These are phyloP conservation scores for Aspidapion aeneum DNA, from an alignment of 2,888 invertebrate species.

Conservation along the genomic window DNA sequence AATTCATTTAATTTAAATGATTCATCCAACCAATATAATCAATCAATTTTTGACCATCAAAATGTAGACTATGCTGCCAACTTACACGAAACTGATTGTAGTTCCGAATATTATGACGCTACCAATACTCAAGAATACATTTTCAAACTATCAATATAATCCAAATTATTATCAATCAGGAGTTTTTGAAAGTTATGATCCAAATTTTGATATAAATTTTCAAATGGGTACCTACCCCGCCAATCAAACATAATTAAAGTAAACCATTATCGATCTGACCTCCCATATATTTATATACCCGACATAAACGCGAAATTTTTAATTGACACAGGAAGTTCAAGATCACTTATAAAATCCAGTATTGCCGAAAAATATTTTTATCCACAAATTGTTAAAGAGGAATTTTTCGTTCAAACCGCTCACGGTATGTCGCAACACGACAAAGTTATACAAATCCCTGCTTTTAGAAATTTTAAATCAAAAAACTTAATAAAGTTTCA, in stretches of 20 bases:
- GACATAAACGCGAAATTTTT: neutral
- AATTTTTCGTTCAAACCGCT: too few relatives aligned
- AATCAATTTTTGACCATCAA: too few relatives aligned
- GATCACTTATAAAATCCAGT: neutral
- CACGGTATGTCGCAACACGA: neutral
- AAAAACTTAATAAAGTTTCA: too few relatives aligned
- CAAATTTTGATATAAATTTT: too few relatives aligned
- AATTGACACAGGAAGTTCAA: neutral
- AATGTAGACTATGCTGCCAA: too few relatives aligned
- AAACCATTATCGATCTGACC: neutral
- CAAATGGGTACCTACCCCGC: neutral
- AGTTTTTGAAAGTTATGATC: neutral
- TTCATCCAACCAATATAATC: too few relatives aligned
- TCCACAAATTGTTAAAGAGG: too few relatives aligned
- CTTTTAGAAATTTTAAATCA: neutral
- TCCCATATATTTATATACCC: neutral
- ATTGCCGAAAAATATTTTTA: neutral
- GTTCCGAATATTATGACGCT: too few relatives aligned
- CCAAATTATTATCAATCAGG: neutral
- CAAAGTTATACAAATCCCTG: neutral
- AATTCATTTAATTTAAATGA: too few relatives aligned
- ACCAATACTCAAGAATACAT: too few relatives aligned
- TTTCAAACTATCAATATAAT: neutral
- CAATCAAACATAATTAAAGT: too few relatives aligned
- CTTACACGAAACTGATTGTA: too few relatives aligned